phyloP scores from a whole-genome alignment of 2,888 invertebrate species.

The Tricholauxania praeusta region DNA sequence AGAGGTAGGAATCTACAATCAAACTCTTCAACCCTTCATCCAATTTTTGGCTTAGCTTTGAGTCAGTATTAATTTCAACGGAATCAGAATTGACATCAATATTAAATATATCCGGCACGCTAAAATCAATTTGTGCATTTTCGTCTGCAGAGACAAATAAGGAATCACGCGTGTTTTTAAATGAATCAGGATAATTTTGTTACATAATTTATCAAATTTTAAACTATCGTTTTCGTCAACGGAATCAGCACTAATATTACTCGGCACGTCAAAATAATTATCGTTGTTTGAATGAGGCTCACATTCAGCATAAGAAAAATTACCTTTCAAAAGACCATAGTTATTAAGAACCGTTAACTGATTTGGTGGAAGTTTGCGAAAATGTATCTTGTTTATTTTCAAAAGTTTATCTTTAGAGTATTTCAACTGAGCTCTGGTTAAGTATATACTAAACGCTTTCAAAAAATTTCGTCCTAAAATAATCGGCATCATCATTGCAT shows the following conservation, averaged over 20 bases:
- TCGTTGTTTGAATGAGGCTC: neutral
- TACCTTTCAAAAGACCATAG: conserved; percentile 1
- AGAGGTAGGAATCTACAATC: no score
- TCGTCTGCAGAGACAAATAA: conserved; percentile 3
- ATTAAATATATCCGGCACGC: conserved; percentile 7
- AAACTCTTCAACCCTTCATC: no score
- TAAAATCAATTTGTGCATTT: neutral
- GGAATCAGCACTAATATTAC: conserved; percentile 4
- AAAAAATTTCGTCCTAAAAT: no score
- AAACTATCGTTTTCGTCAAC: neutral
- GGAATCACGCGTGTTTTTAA: conserved; percentile 2
- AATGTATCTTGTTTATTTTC: no score
- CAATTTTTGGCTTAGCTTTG: neutral
- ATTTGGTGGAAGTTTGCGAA: neutral
- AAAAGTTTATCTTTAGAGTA: no score
- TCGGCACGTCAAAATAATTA: neutral
- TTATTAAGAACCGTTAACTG: neutral
- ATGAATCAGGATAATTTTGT: neutral
- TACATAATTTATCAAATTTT: neutral
- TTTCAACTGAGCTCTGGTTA: no score
- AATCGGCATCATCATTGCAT: no score
- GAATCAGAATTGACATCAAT: no score
- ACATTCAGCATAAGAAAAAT: conserved; percentile 5
- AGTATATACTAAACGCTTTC: no score
- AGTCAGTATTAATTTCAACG: neutral